Evolutionary conservation across 2,113 vertebrate genomes (phyloP).

Genomic region (Ciconia boyciana): DNA sequence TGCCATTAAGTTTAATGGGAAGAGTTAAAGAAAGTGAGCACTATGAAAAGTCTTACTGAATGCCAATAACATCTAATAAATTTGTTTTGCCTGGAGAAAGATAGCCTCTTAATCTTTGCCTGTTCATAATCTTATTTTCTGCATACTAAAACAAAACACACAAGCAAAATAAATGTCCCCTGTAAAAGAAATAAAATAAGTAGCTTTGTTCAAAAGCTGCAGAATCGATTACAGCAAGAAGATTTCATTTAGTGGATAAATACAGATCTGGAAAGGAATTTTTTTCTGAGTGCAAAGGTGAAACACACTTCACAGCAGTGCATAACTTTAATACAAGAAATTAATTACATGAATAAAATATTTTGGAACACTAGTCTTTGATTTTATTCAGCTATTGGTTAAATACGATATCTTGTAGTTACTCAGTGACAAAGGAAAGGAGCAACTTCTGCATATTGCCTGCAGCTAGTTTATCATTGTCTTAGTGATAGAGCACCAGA

Average conservation of each 20-base stretch:
- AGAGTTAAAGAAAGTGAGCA: not conserved
- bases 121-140: not conserved
- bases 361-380: not conserved
- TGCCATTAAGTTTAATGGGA: not conserved
- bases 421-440: not conserved
- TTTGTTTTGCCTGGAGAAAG: not conserved
- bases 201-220: not conserved
- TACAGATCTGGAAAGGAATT: not conserved
- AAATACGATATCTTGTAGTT: not conserved
- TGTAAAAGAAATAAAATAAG: not conserved
- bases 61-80: not conserved
- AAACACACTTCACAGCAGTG: not conserved
- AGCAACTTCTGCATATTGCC: not conserved
- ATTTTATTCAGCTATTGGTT: not conserved
- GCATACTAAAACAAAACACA: not conserved
- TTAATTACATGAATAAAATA: not conserved
- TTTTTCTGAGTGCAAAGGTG: not conserved
- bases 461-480: not conserved
- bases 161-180: not conserved
- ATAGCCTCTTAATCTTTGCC: not conserved
- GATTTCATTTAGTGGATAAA: not conserved
- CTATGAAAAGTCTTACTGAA: not conserved
- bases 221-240: not conserved
- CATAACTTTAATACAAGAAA: not conserved
- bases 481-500: not conserved